These are phyloP conservation scores for Piscicola geometra DNA, from an alignment of 2,888 invertebrate species.

Conservation along the genomic window DNA sequence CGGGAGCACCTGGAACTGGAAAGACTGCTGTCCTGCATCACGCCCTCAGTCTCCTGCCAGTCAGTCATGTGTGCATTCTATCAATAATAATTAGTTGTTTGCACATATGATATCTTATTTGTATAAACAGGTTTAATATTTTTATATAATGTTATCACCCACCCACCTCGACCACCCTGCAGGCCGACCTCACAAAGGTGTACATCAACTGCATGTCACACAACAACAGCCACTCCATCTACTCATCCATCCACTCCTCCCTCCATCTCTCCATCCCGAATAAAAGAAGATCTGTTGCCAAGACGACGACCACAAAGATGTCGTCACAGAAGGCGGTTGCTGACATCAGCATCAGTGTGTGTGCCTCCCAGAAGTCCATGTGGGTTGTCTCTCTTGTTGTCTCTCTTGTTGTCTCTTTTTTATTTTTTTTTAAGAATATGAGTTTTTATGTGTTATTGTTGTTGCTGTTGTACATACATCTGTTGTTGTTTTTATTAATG, in stretches of 20 bases:
- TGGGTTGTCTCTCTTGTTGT: background rate
- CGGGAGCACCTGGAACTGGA: conserved; percentile 94
- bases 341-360: conserved; percentile 28
- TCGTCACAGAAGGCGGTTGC: conserved; percentile 16
- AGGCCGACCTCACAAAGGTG: conserved; percentile 49
- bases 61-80: conserved; percentile 48
- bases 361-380: background rate
- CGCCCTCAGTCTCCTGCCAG: conserved; percentile 67
- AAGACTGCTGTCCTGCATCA: conserved; percentile 83
- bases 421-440: background rate
- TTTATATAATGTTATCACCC: background rate
- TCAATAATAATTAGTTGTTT: background rate
- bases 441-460: background rate
- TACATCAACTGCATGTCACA: conserved; percentile 84
- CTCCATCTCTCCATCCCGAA: background rate
- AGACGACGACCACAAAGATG: background rate
- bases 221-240: conserved; percentile 76
- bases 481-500: no score
- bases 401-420: background rate
- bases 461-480: no score
- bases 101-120: background rate
- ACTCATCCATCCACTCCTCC: conserved; percentile 63
- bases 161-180: background rate
- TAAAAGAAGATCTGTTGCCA: background rate
- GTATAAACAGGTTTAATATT: background rate